phyloP scores from a whole-genome alignment of 2,888 invertebrate species.

The Fabriciana adippe region DNA sequence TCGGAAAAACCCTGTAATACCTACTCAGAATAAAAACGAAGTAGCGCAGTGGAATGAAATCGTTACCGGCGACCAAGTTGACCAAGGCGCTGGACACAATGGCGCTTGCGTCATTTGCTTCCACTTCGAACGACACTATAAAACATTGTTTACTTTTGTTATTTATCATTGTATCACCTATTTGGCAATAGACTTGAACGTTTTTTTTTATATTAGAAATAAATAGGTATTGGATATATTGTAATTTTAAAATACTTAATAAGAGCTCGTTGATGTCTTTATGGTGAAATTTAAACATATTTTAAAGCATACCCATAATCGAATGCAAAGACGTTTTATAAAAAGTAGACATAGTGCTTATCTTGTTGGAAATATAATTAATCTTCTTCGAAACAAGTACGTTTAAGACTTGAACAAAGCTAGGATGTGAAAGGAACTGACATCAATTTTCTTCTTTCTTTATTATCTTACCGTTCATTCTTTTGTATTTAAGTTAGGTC shows the following conservation, averaged over 20 bases:
- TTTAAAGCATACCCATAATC: background rate
- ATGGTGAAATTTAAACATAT: conserved; percentile 13
- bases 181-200: background rate
- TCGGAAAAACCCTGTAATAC: conserved; percentile 41
- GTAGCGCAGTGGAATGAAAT: conserved; percentile 61
- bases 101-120: conserved; percentile 63
- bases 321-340: background rate
- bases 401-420: conserved; percentile 2
- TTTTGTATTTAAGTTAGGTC: conserved; percentile 34
- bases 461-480: conserved; percentile 31
- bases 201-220: background rate
- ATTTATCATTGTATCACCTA: conserved; percentile 7
- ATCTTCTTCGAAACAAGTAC: background rate
- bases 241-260: background rate
- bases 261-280: conserved; percentile 37
- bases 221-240: background rate
- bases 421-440: conserved; percentile 35
- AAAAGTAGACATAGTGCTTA: background rate
- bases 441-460: conserved; percentile 34
- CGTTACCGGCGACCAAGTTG: conserved; percentile 54
- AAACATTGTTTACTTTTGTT: conserved; percentile 36
- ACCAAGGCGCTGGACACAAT: conserved; percentile 59
- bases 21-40: conserved; percentile 48
- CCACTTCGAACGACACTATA: conserved; percentile 41
- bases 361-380: background rate